phyloP scores from a whole-genome alignment of 2,888 invertebrate genomes.

The Stenchaetothrips biformis region DNA sequence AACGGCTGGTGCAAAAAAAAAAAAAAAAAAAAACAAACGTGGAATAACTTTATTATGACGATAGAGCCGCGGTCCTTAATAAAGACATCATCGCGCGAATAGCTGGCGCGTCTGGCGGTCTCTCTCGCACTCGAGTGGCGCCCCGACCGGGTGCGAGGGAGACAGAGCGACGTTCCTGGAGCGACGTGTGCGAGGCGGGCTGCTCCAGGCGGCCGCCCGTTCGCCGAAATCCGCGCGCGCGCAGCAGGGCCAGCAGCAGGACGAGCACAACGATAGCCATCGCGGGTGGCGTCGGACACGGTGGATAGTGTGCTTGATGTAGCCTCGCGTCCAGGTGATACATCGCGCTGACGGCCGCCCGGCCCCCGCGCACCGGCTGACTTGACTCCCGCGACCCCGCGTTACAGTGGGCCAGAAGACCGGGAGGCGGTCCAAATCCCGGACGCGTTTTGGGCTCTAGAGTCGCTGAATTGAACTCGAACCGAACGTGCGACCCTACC shows the following conservation, averaged over 20 bases:
- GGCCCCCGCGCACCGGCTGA: neutral
- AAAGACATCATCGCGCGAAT: slow-evolving; percentile 9
- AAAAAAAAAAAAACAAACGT: too few relatives aligned
- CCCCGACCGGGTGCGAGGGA: neutral
- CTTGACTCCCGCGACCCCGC: neutral
- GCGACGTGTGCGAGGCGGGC: neutral
- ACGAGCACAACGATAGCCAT: neutral
- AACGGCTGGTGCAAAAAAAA: too few relatives aligned
- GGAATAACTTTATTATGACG: too few relatives aligned
- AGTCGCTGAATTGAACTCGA: too few relatives aligned
- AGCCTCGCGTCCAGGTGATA: neutral
- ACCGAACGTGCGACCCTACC: too few relatives aligned
- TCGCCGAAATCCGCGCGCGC: slow-evolving; percentile 12
- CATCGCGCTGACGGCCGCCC: neutral
- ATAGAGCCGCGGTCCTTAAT: neutral
- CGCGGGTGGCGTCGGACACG: slow-evolving; percentile 2
- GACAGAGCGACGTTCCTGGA: neutral
- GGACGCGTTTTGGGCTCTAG: too few relatives aligned
- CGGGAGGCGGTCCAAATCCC: too few relatives aligned
- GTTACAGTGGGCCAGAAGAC: too few relatives aligned
- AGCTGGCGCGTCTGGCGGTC: neutral
- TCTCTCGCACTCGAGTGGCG: too few relatives aligned
- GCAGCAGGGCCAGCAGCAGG: neutral
- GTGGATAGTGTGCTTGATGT: neutral
- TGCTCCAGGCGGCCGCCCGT: neutral